phyloP scores from a whole-genome alignment of 2,797 vertebrate species.

The Cryptoblepharus egeriae region DNA sequence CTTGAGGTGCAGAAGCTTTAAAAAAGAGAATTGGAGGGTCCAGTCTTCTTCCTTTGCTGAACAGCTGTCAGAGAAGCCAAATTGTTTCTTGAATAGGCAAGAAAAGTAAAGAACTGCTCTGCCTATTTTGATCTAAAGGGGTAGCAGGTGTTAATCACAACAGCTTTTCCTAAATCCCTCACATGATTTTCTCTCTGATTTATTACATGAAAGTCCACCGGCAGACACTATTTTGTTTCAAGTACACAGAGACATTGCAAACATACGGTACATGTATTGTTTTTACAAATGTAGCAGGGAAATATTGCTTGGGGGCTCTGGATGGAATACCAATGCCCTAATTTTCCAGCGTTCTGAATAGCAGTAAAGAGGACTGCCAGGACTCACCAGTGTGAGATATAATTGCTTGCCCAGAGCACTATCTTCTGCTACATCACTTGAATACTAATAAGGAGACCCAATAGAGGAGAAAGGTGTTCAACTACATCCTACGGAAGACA shows the following conservation, averaged over 20 bases:
- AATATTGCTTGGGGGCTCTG: slow-evolving; percentile 63
- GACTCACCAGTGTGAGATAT: slow-evolving; percentile 75
- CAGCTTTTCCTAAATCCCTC: neutral
- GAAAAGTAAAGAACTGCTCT: neutral
- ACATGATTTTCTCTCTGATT: slow-evolving; percentile 35
- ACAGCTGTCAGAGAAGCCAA: neutral
- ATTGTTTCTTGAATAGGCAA: neutral
- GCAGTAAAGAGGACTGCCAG: slow-evolving; percentile 68
- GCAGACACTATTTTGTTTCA: slow-evolving; percentile 57
- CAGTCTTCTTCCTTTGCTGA: neutral
- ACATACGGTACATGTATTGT: slow-evolving; percentile 46
- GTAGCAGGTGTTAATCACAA: neutral
- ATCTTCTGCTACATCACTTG: slow-evolving; percentile 63
- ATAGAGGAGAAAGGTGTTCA: slow-evolving; percentile 59
- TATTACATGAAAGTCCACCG: slow-evolving; percentile 30
- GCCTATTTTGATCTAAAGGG: neutral
- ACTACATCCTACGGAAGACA: slow-evolving; percentile 44
- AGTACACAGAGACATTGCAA: slow-evolving; percentile 58
- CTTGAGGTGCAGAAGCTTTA: neutral
- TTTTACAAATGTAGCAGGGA: slow-evolving; percentile 50
- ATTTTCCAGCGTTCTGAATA: slow-evolving; percentile 72
- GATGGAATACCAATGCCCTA: slow-evolving; percentile 76
- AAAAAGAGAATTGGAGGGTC: neutral
- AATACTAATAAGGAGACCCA: slow-evolving; percentile 73
- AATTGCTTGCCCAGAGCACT: slow-evolving; percentile 80